phyloP scores from a whole-genome alignment of 2,797 vertebrate species.

The Chanos chanos region DNA sequence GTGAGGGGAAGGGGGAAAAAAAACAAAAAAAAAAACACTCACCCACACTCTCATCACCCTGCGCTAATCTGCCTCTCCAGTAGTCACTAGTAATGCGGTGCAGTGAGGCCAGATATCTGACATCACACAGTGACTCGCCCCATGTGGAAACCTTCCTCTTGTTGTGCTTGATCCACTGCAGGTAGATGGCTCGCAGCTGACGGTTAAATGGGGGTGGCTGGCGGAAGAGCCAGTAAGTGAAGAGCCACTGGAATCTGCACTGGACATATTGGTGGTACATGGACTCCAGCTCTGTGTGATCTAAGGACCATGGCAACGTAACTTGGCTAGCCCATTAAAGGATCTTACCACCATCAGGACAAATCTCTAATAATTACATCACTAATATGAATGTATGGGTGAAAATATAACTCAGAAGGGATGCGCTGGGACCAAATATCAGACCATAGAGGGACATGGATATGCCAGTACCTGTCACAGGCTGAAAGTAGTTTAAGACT shows the following conservation, averaged over 20 bases:
- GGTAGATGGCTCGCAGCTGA: slow-evolving; percentile 53
- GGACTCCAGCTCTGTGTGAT: slow-evolving; percentile 47
- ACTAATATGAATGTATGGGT: no score
- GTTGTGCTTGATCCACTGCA: slow-evolving; percentile 53
- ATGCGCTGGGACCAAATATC: no score
- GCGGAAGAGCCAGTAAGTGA: slow-evolving; percentile 58
- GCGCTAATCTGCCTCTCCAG: slow-evolving; percentile 56
- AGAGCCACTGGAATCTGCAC: slow-evolving; percentile 59
- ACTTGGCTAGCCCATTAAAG: no score
- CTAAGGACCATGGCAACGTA: slow-evolving; percentile 28
- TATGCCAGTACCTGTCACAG: no score
- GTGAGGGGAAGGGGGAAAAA: no score
- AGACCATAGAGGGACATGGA: no score
- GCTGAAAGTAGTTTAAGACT: no score
- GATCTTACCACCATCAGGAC: no score
- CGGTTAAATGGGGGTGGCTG: slow-evolving; percentile 47
- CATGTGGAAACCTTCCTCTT: slow-evolving; percentile 51
- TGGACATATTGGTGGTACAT: slow-evolving; percentile 48
- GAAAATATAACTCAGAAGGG: no score
- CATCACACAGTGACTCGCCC: slow-evolving; percentile 51
- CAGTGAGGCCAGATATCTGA: slow-evolving; percentile 59
- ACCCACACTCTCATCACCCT: slow-evolving; percentile 54
- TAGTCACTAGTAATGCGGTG: slow-evolving; percentile 56
- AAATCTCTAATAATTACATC: no score
- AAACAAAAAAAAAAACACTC: no score